These are phyloP conservation scores for Mythimna lalbum DNA, from an alignment of 2,888 invertebrate species.

Conservation along the genomic window DNA sequence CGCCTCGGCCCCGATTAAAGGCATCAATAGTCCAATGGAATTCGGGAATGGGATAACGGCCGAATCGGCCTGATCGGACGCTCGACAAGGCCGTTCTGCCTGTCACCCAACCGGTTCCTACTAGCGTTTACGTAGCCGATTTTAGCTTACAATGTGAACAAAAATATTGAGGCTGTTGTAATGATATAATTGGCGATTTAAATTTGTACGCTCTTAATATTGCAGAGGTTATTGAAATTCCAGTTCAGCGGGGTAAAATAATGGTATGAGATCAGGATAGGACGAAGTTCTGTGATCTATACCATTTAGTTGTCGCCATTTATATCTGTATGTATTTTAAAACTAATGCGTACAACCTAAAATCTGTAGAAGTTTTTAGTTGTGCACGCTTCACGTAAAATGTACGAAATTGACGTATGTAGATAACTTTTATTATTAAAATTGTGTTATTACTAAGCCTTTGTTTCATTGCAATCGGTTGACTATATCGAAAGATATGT, in stretches of 20 bases:
- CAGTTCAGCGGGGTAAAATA: not conserved
- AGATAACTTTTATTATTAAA: no score
- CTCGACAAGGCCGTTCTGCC: slow-evolving; percentile 77
- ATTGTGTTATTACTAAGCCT: no score
- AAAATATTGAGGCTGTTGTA: slow-evolving; percentile 25
- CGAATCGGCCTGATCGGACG: slow-evolving; percentile 59
- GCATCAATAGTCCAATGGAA: slow-evolving; percentile 76
- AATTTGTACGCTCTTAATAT: slow-evolving; percentile 12
- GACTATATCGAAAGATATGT: no score
- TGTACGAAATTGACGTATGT: no score
- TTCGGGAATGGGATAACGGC: slow-evolving; percentile 77
- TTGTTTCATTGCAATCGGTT: no score
- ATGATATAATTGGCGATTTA: slow-evolving; percentile 25
- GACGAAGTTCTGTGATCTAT: no score
- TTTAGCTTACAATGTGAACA: slow-evolving; percentile 50
- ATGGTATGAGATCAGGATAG: no score
- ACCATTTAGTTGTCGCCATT: no score
- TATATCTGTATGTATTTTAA: no score
- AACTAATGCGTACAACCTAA: no score
- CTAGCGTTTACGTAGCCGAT: slow-evolving; percentile 51
- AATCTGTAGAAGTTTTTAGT: no score
- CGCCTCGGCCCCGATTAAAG: slow-evolving; percentile 56
- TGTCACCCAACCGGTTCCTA: slow-evolving; percentile 68
- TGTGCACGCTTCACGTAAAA: no score
- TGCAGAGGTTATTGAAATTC: slow-evolving; percentile 9